Evolutionary conservation across 2,113 vertebrate species (phyloP), one percentile per base, ranked within the genome.

Genomic region (Rhagologus leucostigma): DNA sequence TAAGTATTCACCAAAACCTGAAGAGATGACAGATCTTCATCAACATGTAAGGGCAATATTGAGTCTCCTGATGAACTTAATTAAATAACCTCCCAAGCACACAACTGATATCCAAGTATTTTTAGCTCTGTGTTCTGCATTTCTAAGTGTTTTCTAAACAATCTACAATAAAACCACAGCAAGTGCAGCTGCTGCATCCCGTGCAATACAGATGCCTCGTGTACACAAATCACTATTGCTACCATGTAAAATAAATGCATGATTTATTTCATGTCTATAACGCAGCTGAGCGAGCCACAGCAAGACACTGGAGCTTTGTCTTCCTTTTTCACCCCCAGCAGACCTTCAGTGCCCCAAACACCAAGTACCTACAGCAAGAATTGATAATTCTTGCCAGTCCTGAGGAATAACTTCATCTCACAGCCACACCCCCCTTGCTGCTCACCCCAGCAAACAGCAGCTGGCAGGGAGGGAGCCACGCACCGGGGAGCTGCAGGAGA

Each of bases 191-290:
- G 37, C 37, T 68, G n/a, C 33, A 81, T 35, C 19, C 12, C 6
- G 10, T 27, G 11, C 62, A 74, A 55, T 6, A n/a, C 1, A 50
- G 18, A 29, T 16, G 13, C 4, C 37, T 17, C 1, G 1, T 0
- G 0, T 5, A 41, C 7, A 29, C 17, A 41, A 69, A 68, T 57
- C n/a, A 37, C 22, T 69, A 8, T 4, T 49, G 14, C 24, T 56
- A 52, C 17, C 22, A n/a, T 2, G 10, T 42, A 49, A 76, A 76
- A 65, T 33, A 60, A 68, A 64, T 4, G 5, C 11, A 21, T 18
- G 0, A 33, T 37, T 77, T 77, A 44, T 52, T 60, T 60, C 33
- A 52, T 2, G 12, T 18, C 4, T 19, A 8, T 6, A 32, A 27
- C 4, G 18, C 24, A 63, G 32, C 59, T 55, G 15, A 68, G 46